These are phyloP conservation scores for Myocastor coypus DNA, from an alignment of 2,113 vertebrate genomes.

Conservation along the genomic window DNA sequence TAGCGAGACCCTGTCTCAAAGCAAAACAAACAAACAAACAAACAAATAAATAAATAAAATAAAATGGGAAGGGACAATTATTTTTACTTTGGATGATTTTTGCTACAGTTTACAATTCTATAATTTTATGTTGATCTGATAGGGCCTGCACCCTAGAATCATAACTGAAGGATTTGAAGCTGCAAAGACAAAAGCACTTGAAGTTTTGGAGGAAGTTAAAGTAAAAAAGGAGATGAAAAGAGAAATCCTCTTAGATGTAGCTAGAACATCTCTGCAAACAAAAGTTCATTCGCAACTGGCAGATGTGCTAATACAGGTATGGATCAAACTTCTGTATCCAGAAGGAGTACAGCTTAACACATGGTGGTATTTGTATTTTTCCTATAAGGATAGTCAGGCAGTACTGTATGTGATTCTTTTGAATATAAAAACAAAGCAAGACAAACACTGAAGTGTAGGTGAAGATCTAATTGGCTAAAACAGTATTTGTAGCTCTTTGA, in stretches of 20 bases:
- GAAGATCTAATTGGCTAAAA: conserved; percentile 17
- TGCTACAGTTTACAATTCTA: conserved; percentile 53
- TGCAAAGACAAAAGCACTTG: conserved; percentile 94
- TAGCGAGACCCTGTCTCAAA: no score
- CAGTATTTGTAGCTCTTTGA: not conserved
- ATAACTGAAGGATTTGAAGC: conserved; percentile 96
- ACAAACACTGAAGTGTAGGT: not conserved
- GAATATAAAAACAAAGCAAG: conserved; percentile 9
- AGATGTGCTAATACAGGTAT: conserved; percentile 94
- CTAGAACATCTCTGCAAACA: conserved; percentile 95
- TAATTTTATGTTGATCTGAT: not conserved
- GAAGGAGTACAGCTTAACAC: not conserved
- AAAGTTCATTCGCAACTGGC: conserved; percentile 95
- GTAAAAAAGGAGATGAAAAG: conserved; percentile 95
- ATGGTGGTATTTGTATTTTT: conserved; percentile 29
- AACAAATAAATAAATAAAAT: no score
- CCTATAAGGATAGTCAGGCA: conserved; percentile 7
- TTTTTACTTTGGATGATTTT: conserved; percentile 31
- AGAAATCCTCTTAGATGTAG: conserved; percentile 94
- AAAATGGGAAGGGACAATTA: conserved; percentile 6
- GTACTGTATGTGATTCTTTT: conserved; percentile 15
- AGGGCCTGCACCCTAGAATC: conserved; percentile 98
- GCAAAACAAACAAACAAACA: no score
- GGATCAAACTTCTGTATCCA: conserved; percentile 26
- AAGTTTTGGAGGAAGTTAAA: conserved; percentile 94